A percentile compares a stretch with the other conserved stretches of the same genome.
phyloP scores from a whole-genome alignment of 2,113 vertebrate species.

The Ptyas mucosa region DNA sequence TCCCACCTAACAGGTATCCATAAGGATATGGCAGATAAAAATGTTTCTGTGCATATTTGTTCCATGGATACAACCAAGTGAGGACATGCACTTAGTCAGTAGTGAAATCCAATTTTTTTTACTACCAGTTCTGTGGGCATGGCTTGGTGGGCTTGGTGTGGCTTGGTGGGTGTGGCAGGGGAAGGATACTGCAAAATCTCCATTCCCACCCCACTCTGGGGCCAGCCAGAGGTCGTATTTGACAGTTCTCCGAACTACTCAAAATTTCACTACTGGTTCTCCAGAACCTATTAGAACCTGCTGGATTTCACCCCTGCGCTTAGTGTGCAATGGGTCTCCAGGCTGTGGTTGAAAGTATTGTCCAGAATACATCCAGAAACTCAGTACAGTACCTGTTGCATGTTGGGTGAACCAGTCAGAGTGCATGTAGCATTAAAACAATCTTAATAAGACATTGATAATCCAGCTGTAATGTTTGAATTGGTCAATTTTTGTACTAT shows the following conservation, averaged over 20 bases:
- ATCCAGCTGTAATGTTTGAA: background rate
- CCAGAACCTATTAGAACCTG: too few relatives aligned
- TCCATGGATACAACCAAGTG: background rate
- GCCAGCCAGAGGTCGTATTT: too few relatives aligned
- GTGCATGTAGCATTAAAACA: background rate
- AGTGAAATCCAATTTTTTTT: too few relatives aligned
- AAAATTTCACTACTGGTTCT: too few relatives aligned
- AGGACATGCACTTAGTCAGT: background rate
- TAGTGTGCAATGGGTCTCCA: background rate
- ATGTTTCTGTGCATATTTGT: background rate
- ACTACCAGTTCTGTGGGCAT: too few relatives aligned
- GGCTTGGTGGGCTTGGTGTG: too few relatives aligned
- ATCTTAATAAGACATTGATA: background rate
- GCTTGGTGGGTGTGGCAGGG: too few relatives aligned
- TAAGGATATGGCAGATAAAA: background rate
- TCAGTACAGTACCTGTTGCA: too few relatives aligned
- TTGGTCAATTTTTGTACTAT: background rate
- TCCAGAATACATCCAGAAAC: background rate
- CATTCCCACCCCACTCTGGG: too few relatives aligned
- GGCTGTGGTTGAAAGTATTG: background rate
- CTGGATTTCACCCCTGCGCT: background rate
- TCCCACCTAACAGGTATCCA: background rate
- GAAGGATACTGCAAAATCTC: too few relatives aligned
- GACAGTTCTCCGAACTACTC: too few relatives aligned
- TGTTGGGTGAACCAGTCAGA: background rate